Base-by-base conservation (phyloP, 2,888 invertebrate genomes). In the Mayetiola destructor region DNA sequence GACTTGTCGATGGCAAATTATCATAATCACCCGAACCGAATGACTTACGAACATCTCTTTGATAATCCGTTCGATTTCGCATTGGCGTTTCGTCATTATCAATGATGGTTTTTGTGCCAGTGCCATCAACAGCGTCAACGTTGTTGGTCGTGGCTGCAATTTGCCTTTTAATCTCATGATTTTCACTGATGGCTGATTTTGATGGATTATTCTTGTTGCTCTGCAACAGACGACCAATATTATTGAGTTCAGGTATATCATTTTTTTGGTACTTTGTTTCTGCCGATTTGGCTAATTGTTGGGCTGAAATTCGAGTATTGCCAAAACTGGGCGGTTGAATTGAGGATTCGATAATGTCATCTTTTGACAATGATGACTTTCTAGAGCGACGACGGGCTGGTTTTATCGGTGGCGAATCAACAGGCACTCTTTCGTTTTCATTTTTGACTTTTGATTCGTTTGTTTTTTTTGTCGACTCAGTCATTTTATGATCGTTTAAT, bases 341-440 rank as follows among this genome's bases (percentile, higher is more conserved):
- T 16, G 27, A 27, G 14, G 27, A n/a, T 5, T 2, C 27, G 2
- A 27, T n/a, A 6, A 27, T 23, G 14, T 48, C 48, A 48, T 48
- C 48, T 5, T n/a, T 27, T 6, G 27, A 27, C 9, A 27, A 27
- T 14, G 23, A 48, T 9, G 32, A 9, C 16, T 48, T 48, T 23
- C n/a, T 23, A 12, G 37, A 37, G 12, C 37, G 37, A 16, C 65
- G 60, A 2, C 66, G 65, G 27, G 66, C 64, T 3, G 69, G 66
- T 5, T 66, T 64, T 1, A 63, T 60, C 0, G 72, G 72, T 30
- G 42, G 30, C 16, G 52, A 52, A 16, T 16, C 30, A 29, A 16
- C n/a, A 52, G 27, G 16, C 6, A 14, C 27, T 48, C 16, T 23
- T 23, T 16, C n/a, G 2, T 32, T 32, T 3, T 39, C 14, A 6